Base-by-base conservation (phyloP, 2,888 invertebrate species). In the Tortrix viridana region DNA sequence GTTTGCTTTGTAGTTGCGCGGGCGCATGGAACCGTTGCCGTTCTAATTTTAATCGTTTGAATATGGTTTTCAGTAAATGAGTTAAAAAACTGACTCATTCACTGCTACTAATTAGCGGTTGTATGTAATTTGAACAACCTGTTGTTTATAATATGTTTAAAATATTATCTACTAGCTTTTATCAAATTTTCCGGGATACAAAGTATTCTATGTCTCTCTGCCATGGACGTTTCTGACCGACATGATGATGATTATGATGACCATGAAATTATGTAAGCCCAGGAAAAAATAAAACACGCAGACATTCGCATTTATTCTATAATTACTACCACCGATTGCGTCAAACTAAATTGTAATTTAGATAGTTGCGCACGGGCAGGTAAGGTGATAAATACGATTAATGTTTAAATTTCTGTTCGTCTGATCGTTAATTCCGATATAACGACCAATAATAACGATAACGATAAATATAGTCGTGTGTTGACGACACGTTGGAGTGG, bases 371-470 rank as follows among this genome's bases (percentile, higher is more conserved):
- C 72, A 66, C 64, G 67, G 74, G 70, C 81, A 82, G 80, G 80
- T 81, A 79, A 69, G 68, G 62, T 70, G 70, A 86, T 88, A 86
- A 87, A 85, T 76, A 80, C 82, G 78, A 85, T 85, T 84, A 85
- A 89, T 84, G 85, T 81, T 81, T 84, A 84, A 81, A 88, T 88
- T 87, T 87, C 82, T 83, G 86, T 89, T 86, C 79, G 77, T 82
- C 81, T 81, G 80, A 79, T 84, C 89, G 81, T 89, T 89, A 86
- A 85, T 88, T 85, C 81, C 83, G 80, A 79, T 85, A 86, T 88
- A 89, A 89, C 88, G 89, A 82, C 87, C 78, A 83, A 88, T 88
- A 89, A 88, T 89, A 90, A 90, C 88, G 81, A 89, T 88, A 87
- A 88, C 86, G 82, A 88, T 88, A 88, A 86, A 89, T 85, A 87